These are phyloP conservation scores for Crepidodera aurea DNA, from an alignment of 2,888 invertebrate genomes.

Conservation along the genomic window DNA sequence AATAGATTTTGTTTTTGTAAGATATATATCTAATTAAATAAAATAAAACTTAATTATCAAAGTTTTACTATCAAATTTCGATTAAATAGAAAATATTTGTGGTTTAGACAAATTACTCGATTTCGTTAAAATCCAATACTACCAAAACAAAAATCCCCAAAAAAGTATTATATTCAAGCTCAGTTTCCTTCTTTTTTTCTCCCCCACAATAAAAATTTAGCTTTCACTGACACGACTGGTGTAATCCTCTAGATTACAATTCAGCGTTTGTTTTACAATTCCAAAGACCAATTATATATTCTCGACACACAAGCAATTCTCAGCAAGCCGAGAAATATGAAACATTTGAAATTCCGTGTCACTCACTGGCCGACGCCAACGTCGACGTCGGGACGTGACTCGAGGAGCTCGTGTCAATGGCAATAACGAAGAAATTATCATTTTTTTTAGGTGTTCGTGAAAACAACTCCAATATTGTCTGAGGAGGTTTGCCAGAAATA, in stretches of 20 bases:
- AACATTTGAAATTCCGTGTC: constrained; percentile 58
- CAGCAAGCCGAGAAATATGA: constrained; percentile 60
- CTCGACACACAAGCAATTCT: constrained; percentile 60
- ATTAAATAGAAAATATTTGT: too few species aligned
- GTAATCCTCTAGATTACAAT: background rate
- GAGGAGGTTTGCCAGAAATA: background rate
- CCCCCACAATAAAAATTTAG: too few species aligned
- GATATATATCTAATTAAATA: too few species aligned
- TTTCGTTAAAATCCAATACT: too few species aligned
- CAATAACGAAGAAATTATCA: constrained; percentile 25
- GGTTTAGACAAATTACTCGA: too few species aligned
- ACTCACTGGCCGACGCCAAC: constrained; percentile 50
- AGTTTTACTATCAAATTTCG: too few species aligned
- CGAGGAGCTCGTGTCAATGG: constrained; percentile 28
- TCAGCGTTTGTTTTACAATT: constrained; percentile 52
- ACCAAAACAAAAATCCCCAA: too few species aligned
- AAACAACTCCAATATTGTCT: background rate
- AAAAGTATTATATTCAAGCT: too few species aligned
- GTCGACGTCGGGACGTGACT: constrained; percentile 43
- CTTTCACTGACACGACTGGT: background rate
- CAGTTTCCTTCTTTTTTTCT: too few species aligned
- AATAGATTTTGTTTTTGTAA: too few species aligned
- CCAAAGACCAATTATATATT: constrained; percentile 61
- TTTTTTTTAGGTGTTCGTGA: background rate
- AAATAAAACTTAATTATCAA: too few species aligned